Evolutionary conservation across 1,140 invertebrate genomes (phyloP), one percentile per base, ranked within the genome.

Genomic region (Choristoneura fumiferana): DNA sequence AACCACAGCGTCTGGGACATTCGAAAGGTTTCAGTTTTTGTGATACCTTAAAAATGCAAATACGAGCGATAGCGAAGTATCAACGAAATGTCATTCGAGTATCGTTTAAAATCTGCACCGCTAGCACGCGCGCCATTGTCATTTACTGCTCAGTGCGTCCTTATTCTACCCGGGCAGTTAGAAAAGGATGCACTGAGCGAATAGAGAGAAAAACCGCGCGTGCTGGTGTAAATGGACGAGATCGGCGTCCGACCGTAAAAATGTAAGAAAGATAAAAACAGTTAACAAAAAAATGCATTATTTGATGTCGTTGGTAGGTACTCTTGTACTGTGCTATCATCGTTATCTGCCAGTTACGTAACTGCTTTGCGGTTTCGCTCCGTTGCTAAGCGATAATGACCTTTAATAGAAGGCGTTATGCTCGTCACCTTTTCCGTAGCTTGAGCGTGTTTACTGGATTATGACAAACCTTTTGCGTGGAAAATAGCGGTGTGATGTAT

Each of bases 271-370:
- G 43, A 49, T 49, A 49, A 49, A 49, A 49, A 49, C 18, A 9
- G 35, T 49, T n/a, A 12, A 49, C 43, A 49, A 49, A 49, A n/a
- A 49, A 49, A 49, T 49, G 18, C 43, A 49, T 22, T 43, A 43
- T 43, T 49, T 22, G 43, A 10, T 49, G 43, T 49, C 43, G 17
- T 29, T 29, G 2, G 6, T 29, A 29, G 22, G n/a, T n/a, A n/a
- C n/a, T 29, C 22, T 29, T 29, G 22, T 29, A 6, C 18, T 15
- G 14, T 6, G 43, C 17, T 49, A 49, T 49, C 43, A 29, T 29
- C 43, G 18, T 49, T 49, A 49, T 49, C 43, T 33, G 29, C 22
- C 22, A 18, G 4, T 49, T 49, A 49, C 43, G 29, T 22, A 49
- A 54, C 53, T 8, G 33, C 17, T 8, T 53, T 18, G 12, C 8